Conservation (phyloP, 2,113 vertebrate genomes). For the Gulo gulo region DNA sequence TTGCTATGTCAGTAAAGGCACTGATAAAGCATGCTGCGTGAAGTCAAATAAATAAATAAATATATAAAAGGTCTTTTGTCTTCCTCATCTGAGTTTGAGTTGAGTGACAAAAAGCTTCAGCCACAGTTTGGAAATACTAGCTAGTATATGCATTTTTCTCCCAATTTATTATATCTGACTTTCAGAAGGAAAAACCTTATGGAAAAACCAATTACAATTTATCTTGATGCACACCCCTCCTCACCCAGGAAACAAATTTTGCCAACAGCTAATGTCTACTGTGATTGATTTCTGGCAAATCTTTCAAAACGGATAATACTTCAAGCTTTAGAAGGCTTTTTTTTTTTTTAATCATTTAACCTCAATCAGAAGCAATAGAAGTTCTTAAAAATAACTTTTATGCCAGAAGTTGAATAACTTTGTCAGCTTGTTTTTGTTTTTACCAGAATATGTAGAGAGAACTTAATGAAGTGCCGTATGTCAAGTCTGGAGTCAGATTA, state of each 20-base stretch:
- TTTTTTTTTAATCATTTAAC: constrained; percentile 25
- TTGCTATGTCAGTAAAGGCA: background rate
- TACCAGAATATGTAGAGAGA: constrained; percentile 71
- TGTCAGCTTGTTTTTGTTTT: constrained; percentile 76
- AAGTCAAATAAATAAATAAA: background rate
- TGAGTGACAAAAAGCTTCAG: background rate
- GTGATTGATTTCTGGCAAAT: background rate
- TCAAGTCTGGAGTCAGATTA: constrained; percentile 79
- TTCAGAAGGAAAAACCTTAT: background rate
- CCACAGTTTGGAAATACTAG: background rate
- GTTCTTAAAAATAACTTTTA: constrained; percentile 66
- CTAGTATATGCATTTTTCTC: background rate
- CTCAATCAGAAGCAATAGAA: constrained; percentile 25
- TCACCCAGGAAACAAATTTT: background rate
- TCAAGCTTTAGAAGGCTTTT: background rate
- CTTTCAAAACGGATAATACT: background rate
- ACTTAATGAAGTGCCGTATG: constrained; percentile 79
- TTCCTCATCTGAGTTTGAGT: background rate
- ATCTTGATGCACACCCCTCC: background rate
- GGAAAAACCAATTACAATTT: background rate
- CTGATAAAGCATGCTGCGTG: too few species aligned
- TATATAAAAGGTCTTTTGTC: background rate
- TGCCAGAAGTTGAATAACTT: constrained; percentile 68
- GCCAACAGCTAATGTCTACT: background rate
- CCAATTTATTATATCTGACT: background rate